These are phyloP conservation scores for Chionodraco myersi DNA, from an alignment of 2,113 vertebrate genomes.

Conservation along the genomic window DNA sequence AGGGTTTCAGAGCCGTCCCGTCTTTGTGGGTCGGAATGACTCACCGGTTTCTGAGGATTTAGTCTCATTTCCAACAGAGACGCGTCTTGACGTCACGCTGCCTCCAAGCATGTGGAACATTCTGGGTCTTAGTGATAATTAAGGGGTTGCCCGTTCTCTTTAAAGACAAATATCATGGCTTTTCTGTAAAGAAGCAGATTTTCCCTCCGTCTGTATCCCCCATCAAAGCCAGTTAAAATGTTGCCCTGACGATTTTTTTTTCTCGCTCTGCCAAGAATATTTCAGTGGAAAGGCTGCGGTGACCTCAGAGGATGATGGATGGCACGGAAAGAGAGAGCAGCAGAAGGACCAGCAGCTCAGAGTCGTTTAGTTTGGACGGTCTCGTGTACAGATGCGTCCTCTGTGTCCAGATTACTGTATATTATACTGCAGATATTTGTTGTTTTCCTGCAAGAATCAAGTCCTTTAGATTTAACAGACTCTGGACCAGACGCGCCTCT, in stretches of 20 bases:
- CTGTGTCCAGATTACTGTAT: too few species aligned
- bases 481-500: too few species aligned
- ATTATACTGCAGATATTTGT: too few species aligned
- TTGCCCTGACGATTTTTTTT: slow-evolving; percentile 42
- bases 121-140: slow-evolving; percentile 77
- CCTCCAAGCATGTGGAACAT: slow-evolving; percentile 64
- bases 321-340: slow-evolving; percentile 40
- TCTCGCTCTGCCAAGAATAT: slow-evolving; percentile 47
- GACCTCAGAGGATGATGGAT: slow-evolving; percentile 62
- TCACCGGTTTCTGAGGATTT: slow-evolving; percentile 69
- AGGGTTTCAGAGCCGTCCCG: slow-evolving; percentile 79
- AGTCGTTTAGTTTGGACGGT: too few species aligned
- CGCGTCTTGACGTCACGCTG: slow-evolving; percentile 51
- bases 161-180: slow-evolving; percentile 57
- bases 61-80: slow-evolving; percentile 51
- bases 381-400: too few species aligned
- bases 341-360: slow-evolving; percentile 23
- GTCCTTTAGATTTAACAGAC: neutral
- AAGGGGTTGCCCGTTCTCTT: slow-evolving; percentile 73
- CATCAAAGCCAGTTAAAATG: slow-evolving; percentile 53
- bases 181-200: slow-evolving; percentile 38
- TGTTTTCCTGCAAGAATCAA: neutral
- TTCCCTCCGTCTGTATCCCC: slow-evolving; percentile 34
- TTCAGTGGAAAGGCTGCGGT: slow-evolving; percentile 54
- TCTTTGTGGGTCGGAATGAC: slow-evolving; percentile 80